Percentiles rank a stretch among this genome's conserved stretches.
These are phyloP conservation scores for Raphicerus campestris DNA, from an alignment of 2,113 vertebrate genomes.

Conservation along the genomic window DNA sequence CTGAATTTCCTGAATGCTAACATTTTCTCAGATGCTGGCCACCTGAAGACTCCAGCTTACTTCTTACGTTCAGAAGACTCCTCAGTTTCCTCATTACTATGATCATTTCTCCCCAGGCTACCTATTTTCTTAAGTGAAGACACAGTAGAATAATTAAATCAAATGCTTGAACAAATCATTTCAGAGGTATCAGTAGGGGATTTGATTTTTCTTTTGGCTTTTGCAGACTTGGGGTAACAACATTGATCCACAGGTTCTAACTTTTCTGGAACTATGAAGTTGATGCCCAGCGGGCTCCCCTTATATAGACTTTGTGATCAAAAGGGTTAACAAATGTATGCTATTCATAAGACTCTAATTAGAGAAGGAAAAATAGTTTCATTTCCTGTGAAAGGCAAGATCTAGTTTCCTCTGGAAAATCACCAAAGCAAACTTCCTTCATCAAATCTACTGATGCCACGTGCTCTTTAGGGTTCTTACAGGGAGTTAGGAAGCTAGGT, in stretches of 20 bases:
- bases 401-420: neutral
- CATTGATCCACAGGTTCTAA: neutral
- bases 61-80: neutral
- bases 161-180: neutral
- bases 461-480: neutral
- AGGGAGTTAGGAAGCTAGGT: neutral
- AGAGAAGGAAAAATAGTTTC: neutral
- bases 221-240: neutral
- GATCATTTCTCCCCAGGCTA: neutral
- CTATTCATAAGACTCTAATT: neutral
- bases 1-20: neutral
- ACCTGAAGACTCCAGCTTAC: neutral
- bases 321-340: neutral
- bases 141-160: neutral
- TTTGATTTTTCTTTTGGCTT: neutral
- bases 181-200: neutral
- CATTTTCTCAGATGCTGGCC: neutral
- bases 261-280: neutral
- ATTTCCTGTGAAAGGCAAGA: neutral
- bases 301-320: neutral
- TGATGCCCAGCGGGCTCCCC: neutral
- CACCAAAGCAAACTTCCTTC: neutral
- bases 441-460: neutral
- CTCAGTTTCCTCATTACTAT: neutral
- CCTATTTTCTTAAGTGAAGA: neutral